A percentile compares a stretch with the other conserved stretches of the same genome.
Evolutionary conservation across 1,140 invertebrate genomes (phyloP).

Genomic region (Sitodiplosis mosellana): DNA sequence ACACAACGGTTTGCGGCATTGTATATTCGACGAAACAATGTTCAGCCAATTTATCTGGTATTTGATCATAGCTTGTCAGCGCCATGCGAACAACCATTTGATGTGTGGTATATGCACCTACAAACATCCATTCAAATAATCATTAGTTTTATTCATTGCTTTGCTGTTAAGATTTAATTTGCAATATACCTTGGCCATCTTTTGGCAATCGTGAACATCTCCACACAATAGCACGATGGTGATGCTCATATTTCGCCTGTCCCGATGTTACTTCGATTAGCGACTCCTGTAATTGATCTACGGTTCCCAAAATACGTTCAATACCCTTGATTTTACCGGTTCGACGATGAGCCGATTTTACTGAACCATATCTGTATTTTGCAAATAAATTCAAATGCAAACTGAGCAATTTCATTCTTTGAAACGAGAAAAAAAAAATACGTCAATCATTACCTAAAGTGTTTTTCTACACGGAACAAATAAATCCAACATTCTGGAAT

Average conservation of each 20-base stretch:
- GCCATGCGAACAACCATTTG: constrained; percentile 82
- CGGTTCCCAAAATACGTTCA: constrained; percentile 80
- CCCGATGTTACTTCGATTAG: constrained; percentile 96
- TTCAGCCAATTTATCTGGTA: constrained; percentile 79
- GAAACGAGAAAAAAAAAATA: no score
- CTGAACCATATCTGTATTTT: constrained; percentile 59
- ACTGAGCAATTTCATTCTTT: background rate
- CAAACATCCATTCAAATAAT: constrained; percentile 12
- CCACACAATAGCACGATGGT: constrained; percentile 95
- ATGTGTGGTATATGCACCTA: constrained; percentile 92
- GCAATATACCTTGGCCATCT: constrained; percentile 93
- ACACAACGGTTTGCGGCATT: constrained; percentile 95
- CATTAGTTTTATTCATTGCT: background rate
- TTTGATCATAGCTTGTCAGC: constrained; percentile 90
- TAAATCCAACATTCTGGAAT: constrained; percentile 99
- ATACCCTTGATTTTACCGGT: constrained; percentile 88
- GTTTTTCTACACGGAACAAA: constrained; percentile 93
- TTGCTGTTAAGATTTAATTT: constrained; percentile 4
- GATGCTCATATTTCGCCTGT: constrained; percentile 97
- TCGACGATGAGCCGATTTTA: constrained; percentile 82
- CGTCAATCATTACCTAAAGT: constrained; percentile 57
- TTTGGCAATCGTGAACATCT: constrained; percentile 89
- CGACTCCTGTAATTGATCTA: constrained; percentile 77
- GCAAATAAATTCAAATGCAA: background rate
- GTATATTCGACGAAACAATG: constrained; percentile 90